Evolutionary conservation across 2,113 vertebrate genomes (phyloP).

Genomic region (Manacus vitellinus): DNA sequence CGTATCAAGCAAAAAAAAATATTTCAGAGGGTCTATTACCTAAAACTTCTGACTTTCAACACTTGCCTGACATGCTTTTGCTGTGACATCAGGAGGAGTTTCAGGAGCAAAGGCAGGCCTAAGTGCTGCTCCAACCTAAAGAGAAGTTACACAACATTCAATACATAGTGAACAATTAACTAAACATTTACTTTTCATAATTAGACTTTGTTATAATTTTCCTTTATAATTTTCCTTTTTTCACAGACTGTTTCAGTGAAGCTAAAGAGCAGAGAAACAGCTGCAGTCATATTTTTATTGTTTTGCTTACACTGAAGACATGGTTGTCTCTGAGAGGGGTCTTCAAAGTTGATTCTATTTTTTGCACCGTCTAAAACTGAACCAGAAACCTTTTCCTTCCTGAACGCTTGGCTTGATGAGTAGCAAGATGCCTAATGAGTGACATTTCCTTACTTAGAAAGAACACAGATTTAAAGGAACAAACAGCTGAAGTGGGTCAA

Average conservation of each 20-base stretch:
- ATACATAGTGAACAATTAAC: background rate
- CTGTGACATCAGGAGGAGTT: constrained; percentile 90
- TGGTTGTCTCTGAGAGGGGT: background rate
- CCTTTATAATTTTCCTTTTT: background rate
- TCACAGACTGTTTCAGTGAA: background rate
- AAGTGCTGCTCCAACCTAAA: constrained; percentile 92
- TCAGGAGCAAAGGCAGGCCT: constrained; percentile 90
- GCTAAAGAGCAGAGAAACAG: background rate
- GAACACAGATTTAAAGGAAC: background rate
- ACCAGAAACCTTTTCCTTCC: background rate
- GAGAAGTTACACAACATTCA: constrained; percentile 4
- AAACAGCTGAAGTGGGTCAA: background rate
- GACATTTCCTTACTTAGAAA: background rate
- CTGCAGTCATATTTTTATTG: background rate
- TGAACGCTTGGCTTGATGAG: background rate
- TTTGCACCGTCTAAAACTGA: background rate
- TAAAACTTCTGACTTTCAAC: constrained; percentile 22
- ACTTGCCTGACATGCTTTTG: constrained; percentile 92
- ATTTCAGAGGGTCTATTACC: background rate
- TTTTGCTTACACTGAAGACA: background rate
- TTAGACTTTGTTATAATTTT: background rate
- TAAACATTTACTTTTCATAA: background rate
- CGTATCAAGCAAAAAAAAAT: background rate
- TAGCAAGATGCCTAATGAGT: background rate
- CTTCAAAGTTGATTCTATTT: background rate